A percentile compares a stretch with the other conserved stretches of the same genome.
phyloP scores from a whole-genome alignment of 2,888 invertebrate species.

The Lumbricus terrestris region DNA sequence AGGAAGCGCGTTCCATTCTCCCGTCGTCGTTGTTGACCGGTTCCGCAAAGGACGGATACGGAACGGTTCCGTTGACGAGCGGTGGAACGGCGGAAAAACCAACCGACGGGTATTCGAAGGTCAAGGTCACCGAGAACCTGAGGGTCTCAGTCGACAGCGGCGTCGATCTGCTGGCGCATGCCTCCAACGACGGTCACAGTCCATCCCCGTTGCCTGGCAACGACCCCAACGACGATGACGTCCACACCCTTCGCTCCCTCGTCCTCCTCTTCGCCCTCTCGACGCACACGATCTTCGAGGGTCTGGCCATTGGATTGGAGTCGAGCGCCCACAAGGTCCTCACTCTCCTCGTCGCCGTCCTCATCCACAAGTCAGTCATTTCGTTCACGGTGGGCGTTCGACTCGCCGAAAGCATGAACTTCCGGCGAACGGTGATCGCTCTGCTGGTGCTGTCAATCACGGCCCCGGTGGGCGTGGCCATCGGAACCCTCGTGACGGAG shows the following conservation, averaged over 20 bases:
- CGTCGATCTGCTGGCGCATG: background rate
- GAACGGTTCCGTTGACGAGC: background rate
- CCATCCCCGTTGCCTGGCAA: background rate
- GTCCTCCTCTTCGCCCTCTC: constrained; percentile 49
- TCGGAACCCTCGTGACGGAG: constrained; percentile 23
- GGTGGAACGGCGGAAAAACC: background rate
- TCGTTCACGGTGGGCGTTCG: constrained; percentile 63
- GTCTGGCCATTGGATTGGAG: constrained; percentile 61
- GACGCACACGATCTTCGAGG: constrained; percentile 62
- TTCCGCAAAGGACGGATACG: background rate
- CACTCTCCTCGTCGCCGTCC: constrained; percentile 57
- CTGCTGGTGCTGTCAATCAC: constrained; percentile 32
- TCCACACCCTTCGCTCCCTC: constrained; percentile 37
- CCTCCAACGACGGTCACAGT: background rate
- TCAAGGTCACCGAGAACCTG: background rate
- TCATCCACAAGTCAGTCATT: constrained; percentile 63
- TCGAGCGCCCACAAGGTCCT: constrained; percentile 47
- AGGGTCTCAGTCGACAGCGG: background rate
- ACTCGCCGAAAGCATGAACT: constrained; percentile 38
- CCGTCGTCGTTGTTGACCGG: background rate
- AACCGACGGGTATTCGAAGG: background rate
- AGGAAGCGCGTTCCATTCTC: background rate
- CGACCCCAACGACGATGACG: constrained; percentile 20
- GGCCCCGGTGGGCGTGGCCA: constrained; percentile 31
- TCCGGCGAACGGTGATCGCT: constrained; percentile 52